phyloP scores from a whole-genome alignment of 1,140 invertebrate species.

The Tenebrio molitor region DNA sequence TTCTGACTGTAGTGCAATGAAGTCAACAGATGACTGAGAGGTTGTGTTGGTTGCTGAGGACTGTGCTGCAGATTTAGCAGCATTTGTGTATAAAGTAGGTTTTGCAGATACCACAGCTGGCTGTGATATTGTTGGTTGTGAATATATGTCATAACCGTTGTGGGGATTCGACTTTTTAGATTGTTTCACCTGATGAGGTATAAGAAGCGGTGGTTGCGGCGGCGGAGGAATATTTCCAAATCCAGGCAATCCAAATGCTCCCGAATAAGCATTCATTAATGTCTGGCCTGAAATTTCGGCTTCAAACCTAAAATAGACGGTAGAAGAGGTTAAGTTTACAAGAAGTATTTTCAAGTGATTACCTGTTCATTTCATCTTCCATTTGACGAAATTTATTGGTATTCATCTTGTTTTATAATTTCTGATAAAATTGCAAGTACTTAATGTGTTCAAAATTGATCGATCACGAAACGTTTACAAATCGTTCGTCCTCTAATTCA shows the following conservation, averaged over 20 bases:
- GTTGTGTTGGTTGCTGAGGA: constrained; percentile 65
- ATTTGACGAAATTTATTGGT: constrained; percentile 66
- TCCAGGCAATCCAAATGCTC: constrained; percentile 68
- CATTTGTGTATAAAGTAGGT: constrained; percentile 72
- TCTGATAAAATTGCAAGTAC: no score
- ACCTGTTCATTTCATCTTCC: constrained; percentile 90
- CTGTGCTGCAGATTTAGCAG: constrained; percentile 57
- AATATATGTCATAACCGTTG: constrained; percentile 52
- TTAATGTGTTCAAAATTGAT: no score
- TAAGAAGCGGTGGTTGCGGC: constrained; percentile 70
- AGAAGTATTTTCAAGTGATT: constrained; percentile 56
- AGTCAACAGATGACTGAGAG: constrained; percentile 71
- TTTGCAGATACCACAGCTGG: constrained; percentile 75
- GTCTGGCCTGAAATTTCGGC: constrained; percentile 85
- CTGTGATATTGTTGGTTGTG: constrained; percentile 67
- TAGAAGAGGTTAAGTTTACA: constrained; percentile 41
- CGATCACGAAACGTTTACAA: no score
- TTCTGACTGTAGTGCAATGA: constrained; percentile 74
- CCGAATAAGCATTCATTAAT: constrained; percentile 71
- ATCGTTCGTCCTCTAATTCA: no score
- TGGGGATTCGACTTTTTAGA: constrained; percentile 55
- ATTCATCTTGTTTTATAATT: constrained; percentile 12
- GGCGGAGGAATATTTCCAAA: constrained; percentile 69
- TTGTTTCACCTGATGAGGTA: constrained; percentile 74
- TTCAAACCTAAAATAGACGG: constrained; percentile 76